Base-by-base conservation (phyloP, 2,888 invertebrate species). In the Stictocephala bisonia region DNA sequence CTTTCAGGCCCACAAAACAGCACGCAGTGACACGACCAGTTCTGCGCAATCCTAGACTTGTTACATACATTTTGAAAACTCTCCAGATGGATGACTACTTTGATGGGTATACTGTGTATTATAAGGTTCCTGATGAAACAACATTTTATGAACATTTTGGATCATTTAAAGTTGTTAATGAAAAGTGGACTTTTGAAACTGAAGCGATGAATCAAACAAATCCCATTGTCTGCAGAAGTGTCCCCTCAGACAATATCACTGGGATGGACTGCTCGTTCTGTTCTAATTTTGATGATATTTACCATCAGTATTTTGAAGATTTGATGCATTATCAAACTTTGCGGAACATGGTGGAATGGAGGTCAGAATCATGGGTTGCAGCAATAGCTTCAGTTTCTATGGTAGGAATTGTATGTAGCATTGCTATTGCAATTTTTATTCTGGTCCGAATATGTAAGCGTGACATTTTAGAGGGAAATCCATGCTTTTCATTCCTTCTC, bases 401-500 rank as follows among this genome's bases (percentile, higher is more conserved):
- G 27, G 85, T 91, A 18, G 91, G 91, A 0, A 86, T 89, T 24
- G 82, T 91, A 1, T 87, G 90, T 51, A 90, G 90, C 78, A 79
- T 91, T 66, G 87, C 90, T 7, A 88, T 91, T 51, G 84, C 89
- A 27, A 86, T 88, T 60, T 92, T 92, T 80, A 86, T 93, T 58
- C 83, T 90, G 41, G 86, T 89, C 50, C 85, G 91, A 31, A 86
- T 91, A 58, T 89, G 89, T 76, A 86, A 88, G 77, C 87, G 87
- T 51, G 88, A 90, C 77, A 86, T 89, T 11, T 85, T 91, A 24
- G 91, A 92, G 80, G 91, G 91, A 3, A 90, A 91, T 81, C 91
- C 91, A 0, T 83, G 80, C 1, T 81, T 85, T 40, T 85, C 86
- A 18, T 81, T 86, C 20, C 74, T 85, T n/a, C 78, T 86, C 67